Base-by-base conservation (phyloP, 2,888 invertebrate species). In the Megastigmus dorsalis region DNA sequence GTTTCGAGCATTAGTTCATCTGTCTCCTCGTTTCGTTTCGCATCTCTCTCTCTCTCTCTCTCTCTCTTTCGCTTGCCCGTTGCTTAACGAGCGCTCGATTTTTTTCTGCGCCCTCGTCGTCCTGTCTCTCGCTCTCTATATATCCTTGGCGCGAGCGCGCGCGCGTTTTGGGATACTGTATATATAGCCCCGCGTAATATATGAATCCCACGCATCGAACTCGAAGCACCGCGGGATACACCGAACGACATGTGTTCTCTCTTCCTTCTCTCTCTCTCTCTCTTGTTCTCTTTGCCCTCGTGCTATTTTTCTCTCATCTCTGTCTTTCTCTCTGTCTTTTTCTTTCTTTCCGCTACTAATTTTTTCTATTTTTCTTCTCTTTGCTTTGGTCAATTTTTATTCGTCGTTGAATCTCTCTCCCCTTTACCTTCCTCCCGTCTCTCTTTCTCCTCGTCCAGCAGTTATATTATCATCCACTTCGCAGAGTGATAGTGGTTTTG, bases 161-260 rank as follows among this genome's bases (percentile, higher is more conserved):
- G 55, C 69, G 78, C 74, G 38, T 68, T 79, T 85, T 78, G 83
- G 82, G n/a, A 69, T 65, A 79, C 80, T 77, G 80, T n/a, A n/a
- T n/a, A n/a, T n/a, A n/a, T n/a, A n/a, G n/a, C n/a, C 81, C 81
- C 82, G 82, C 79, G 81, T 85, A 85, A 86, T 86, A 86, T 85
- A 86, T 84, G 85, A 86, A 86, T 86, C 86, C 84, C 85, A 87
- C 85, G 86, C 84, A 86, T 83, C 83, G 84, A 83, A 84, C 80
- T 82, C 83, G 80, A 77, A 79, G 83, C 86, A 81, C 87, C 79
- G 81, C 86, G 86, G 87, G 87, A 80, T 84, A 85, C 84, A 81
- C 78, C 84, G 82, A 87, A 82, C 86, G 86, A 88, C 87, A 88
- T 87, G 85, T 88, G 87, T 87, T 87, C 83, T 82, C n/a, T 81